A percentile compares a stretch with the other conserved stretches of the same genome.
These are phyloP conservation scores for Sebastes itinus DNA, from an alignment of 2,797 vertebrate genomes.

Conservation along the genomic window DNA sequence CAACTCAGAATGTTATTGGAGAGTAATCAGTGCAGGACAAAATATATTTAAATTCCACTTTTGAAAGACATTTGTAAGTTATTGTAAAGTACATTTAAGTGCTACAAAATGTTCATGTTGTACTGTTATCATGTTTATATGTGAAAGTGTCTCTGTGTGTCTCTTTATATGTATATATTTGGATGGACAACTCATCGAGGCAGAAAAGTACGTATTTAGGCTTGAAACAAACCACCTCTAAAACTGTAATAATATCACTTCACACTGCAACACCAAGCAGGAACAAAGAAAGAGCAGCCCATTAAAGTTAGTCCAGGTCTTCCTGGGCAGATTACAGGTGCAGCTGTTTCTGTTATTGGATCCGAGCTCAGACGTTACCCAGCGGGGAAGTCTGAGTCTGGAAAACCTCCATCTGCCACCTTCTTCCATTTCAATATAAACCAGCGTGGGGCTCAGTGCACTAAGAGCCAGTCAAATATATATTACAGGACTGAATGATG, in stretches of 20 bases:
- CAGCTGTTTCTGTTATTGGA: slow-evolving; percentile 4
- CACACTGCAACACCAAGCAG: background rate
- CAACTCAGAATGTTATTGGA: background rate
- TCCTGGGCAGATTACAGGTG: slow-evolving; percentile 17
- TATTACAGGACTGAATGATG: slow-evolving; percentile 9
- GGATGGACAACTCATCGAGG: background rate
- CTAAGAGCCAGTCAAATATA: background rate
- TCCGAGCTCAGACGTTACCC: background rate
- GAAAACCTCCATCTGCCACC: slow-evolving; percentile 44
- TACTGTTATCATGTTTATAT: background rate
- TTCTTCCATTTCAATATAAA: background rate
- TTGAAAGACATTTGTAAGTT: background rate
- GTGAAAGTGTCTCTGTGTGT: background rate
- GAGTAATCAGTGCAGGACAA: background rate
- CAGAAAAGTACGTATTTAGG: background rate
- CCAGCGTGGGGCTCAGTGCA: background rate
- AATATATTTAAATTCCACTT: background rate
- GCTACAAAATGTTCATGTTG: background rate
- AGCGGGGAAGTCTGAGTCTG: slow-evolving; percentile 18
- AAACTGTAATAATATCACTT: background rate
- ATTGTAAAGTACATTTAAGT: background rate
- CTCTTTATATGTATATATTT: background rate
- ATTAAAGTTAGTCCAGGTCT: slow-evolving; percentile 4
- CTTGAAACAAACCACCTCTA: background rate
- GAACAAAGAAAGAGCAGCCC: background rate